Conservation (phyloP, 1,140 invertebrate species). For the Heterodera carotae region DNA sequence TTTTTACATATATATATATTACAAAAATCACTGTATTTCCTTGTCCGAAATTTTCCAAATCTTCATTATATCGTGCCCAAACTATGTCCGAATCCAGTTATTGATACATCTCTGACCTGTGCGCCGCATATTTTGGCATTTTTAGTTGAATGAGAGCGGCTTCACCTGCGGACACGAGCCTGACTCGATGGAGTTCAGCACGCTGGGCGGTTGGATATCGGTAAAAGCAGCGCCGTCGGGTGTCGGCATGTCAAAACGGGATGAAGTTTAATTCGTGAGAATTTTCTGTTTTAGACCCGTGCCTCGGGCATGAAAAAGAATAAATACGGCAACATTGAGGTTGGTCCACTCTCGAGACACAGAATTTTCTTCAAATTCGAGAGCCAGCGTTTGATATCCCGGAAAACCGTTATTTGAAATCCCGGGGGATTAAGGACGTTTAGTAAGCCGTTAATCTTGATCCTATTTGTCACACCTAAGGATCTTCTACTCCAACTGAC, state of each 20-base stretch:
- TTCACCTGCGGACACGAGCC: conserved; percentile 80
- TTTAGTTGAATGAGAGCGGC: conserved; percentile 66
- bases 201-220: conserved; percentile 95
- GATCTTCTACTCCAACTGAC: conserved; percentile 78
- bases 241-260: neutral
- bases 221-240: neutral
- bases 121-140: conserved; percentile 32
- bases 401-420: no score
- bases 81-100: neutral
- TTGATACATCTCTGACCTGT: no score
- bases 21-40: no score
- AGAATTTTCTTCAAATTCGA: no score
- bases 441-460: neutral
- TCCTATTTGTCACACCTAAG: conserved; percentile 18
- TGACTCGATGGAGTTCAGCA: conserved; percentile 94
- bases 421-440: no score
- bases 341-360: neutral
- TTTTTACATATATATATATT: no score
- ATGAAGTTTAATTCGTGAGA: no score
- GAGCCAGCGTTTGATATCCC: no score
- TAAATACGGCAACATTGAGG: conserved; percentile 86
- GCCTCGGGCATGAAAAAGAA: conserved; percentile 99
- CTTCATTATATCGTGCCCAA: no score
- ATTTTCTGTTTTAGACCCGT: conserved; percentile 71
- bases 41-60: no score